Conservation (phyloP, 1,140 invertebrate species). For the Muscidifurax raptorellus region DNA sequence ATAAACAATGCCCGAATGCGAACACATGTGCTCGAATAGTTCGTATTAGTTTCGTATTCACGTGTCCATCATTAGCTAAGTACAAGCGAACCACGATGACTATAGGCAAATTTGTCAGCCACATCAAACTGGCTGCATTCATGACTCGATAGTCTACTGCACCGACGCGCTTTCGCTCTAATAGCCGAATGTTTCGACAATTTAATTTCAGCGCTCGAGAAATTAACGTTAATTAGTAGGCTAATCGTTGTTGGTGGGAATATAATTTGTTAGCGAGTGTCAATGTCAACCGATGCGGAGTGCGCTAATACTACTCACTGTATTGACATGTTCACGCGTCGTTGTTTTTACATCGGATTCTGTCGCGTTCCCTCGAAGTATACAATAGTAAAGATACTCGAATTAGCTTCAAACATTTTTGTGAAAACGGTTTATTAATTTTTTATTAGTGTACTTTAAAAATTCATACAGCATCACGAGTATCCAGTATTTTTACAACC, state of each 20-base stretch:
- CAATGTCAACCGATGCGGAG: not conserved
- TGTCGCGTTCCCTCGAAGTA: too few species aligned
- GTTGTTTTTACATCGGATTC: too few species aligned
- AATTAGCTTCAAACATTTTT: too few species aligned
- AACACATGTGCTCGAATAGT: not conserved
- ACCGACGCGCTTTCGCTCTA: not conserved
- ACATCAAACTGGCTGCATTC: not conserved
- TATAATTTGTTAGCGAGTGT: not conserved
- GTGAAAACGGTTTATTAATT: too few species aligned
- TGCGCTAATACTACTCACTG: too few species aligned
- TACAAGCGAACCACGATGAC: not conserved
- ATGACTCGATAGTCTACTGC: too few species aligned
- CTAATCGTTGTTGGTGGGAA: not conserved
- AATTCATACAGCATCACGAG: too few species aligned
- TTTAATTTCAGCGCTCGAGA: not conserved
- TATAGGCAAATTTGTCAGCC: not conserved
- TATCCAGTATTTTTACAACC: too few species aligned
- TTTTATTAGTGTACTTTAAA: too few species aligned
- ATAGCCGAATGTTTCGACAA: not conserved
- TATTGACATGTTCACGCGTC: too few species aligned
- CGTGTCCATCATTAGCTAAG: not conserved
- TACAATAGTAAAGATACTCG: too few species aligned
- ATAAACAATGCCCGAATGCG: conserved; percentile 23
- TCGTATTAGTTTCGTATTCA: not conserved
- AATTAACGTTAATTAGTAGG: not conserved